These are phyloP conservation scores for Poecilia velifera DNA, from an alignment of 2,797 vertebrate genomes.

Conservation along the genomic window DNA sequence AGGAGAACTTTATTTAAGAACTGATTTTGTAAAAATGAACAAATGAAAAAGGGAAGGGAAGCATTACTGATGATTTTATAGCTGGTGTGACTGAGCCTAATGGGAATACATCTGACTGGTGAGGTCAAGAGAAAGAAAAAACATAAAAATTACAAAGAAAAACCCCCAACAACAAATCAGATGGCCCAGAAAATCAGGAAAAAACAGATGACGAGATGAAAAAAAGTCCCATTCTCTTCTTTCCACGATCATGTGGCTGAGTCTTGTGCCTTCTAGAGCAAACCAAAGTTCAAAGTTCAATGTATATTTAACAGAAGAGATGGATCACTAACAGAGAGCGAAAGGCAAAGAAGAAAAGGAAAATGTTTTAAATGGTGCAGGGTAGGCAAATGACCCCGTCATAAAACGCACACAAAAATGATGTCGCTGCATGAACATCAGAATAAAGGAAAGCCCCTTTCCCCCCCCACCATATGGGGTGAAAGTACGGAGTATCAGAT, in stretches of 20 bases:
- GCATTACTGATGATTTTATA: neutral
- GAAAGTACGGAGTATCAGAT: neutral
- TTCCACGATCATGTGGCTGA: constrained; percentile 54
- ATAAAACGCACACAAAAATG: constrained; percentile 6
- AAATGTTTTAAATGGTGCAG: neutral
- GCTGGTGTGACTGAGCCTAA: neutral
- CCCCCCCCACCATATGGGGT: neutral
- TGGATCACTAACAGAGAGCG: neutral
- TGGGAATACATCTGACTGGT: neutral
- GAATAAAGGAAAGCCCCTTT: neutral
- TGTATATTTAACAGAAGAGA: constrained; percentile 20
- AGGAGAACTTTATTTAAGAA: neutral
- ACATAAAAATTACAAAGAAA: constrained; percentile 18
- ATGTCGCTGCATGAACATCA: constrained; percentile 15
- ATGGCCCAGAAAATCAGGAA: constrained; percentile 19
- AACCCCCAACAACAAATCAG: constrained; percentile 12
- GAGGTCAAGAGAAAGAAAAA: neutral
- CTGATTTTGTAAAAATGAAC: neutral
- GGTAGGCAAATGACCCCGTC: neutral
- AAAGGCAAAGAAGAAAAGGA: neutral
- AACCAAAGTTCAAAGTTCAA: constrained; percentile 54
- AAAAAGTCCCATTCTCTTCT: constrained; percentile 45
- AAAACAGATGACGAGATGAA: constrained; percentile 8
- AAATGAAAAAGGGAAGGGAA: neutral
- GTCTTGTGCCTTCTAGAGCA: constrained; percentile 44